phyloP scores from a whole-genome alignment of 2,113 vertebrate genomes.

The Cepphus grylle region DNA sequence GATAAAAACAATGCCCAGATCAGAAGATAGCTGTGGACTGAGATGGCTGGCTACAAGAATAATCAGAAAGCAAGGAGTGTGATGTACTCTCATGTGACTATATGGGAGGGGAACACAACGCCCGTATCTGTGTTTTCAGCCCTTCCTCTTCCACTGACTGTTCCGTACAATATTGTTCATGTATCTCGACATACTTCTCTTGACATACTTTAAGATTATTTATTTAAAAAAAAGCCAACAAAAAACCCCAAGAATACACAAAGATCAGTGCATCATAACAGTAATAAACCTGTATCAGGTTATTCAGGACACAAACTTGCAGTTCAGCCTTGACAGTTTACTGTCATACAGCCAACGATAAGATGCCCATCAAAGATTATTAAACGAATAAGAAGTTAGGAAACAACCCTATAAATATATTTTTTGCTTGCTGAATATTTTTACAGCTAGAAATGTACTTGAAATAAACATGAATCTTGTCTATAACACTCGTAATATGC shows the following conservation, averaged over 20 bases:
- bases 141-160: neutral
- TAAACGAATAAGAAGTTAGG: neutral
- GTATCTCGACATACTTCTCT: neutral
- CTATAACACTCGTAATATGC: neutral
- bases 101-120: neutral
- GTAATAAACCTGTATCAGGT: neutral
- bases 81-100: neutral
- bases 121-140: neutral
- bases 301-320: neutral
- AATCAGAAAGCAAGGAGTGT: neutral
- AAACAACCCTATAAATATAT: neutral
- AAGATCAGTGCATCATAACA: neutral
- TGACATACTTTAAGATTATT: neutral
- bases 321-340: neutral
- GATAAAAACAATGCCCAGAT: neutral
- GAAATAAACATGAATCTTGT: neutral
- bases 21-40: neutral
- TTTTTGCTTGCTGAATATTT: neutral
- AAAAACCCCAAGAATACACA: neutral
- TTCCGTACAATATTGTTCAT: neutral
- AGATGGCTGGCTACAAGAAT: neutral
- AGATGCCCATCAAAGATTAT: neutral
- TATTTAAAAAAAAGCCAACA: neutral
- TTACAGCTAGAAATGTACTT: neutral
- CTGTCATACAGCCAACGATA: neutral